Evolutionary conservation across 2,888 invertebrate genomes (phyloP).

Genomic region (Prosapia bicincta): DNA sequence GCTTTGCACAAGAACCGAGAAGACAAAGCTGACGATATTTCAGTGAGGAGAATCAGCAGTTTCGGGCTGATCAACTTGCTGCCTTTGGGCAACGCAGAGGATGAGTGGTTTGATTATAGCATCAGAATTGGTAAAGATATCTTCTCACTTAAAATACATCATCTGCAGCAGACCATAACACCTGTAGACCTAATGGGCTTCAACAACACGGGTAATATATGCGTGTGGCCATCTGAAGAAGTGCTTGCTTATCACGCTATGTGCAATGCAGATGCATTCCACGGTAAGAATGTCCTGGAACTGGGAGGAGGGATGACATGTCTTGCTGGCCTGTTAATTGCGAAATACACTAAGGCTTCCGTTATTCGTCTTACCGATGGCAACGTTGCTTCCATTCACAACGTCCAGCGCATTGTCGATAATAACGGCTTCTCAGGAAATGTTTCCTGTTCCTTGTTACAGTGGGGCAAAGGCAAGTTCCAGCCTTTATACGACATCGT

Average conservation of each 20-base stretch:
- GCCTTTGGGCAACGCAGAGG: constrained; percentile 38
- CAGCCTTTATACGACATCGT: constrained; percentile 60
- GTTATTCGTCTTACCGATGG: constrained; percentile 73
- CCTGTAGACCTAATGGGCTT: constrained; percentile 73
- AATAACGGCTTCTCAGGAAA: constrained; percentile 56
- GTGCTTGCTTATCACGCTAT: constrained; percentile 66
- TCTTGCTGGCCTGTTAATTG: constrained; percentile 68
- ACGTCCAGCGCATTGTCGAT: constrained; percentile 62
- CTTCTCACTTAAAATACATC: constrained; percentile 57
- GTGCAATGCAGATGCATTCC: constrained; percentile 56
- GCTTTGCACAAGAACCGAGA: constrained; percentile 50
- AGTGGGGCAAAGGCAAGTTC: constrained; percentile 49
- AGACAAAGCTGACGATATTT: constrained; percentile 36
- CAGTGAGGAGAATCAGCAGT: constrained; percentile 47
- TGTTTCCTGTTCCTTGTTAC: constrained; percentile 47
- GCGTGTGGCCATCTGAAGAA: constrained; percentile 78
- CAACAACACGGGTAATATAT: constrained; percentile 76
- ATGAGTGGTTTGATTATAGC: constrained; percentile 59
- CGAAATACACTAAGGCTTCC: constrained; percentile 61
- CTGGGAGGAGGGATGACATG: constrained; percentile 85
- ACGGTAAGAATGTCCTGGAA: constrained; percentile 67
- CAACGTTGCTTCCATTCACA: constrained; percentile 69
- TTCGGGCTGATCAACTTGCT: constrained; percentile 45
- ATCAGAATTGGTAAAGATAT: constrained; percentile 50
- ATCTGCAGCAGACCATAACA: constrained; percentile 59